Evolutionary conservation across 2,888 invertebrate species (phyloP), one percentile per base, ranked within the genome.

Genomic region (Acrocyrtus sp.): DNA sequence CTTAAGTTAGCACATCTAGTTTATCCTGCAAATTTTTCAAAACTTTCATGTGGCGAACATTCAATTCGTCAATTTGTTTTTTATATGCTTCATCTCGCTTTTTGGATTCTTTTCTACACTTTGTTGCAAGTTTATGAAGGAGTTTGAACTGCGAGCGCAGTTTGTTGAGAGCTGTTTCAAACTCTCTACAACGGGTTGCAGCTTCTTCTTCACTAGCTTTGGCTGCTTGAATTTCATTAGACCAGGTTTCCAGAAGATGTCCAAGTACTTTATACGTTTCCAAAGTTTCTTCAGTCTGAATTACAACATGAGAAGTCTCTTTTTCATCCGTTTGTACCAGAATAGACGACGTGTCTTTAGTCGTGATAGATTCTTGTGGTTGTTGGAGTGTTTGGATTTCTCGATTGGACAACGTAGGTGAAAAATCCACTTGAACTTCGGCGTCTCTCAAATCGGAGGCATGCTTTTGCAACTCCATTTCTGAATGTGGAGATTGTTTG

Each of bases 241-340:
- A 56, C 70, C 72, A 72, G 1, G 62, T 56, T 27, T 48, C 51
- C 10, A 72, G 26, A 24, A 72, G 53, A 43, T 58, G 29, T 21
- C 56, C 74, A 41, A 77, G 70, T 12, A 76, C 66, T 57, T 75
- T 69, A 39, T 73, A 78, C 0, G 78, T 78, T 60, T 80, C 76
- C 24, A 78, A 43, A 21, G 80, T 78, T 61, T 80, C 78, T 0
- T 80, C 78, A 5, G 78, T 78, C 68, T 80, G 80, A 39, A 75
- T 70, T 1, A 75, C 43, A 8, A 69, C 76, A 12, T 75, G 56
- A 0, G 74, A 72, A 6, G 69, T 72, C 54, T 72, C 69, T 19
- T 72, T 65, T 15, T 56, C 58, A 17, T 72, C 57, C 6, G 74
- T 66, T 61, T 74, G 74, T 21, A 56, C 62, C 17, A 67, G 15